Evolutionary conservation across 2,888 invertebrate genomes (phyloP).

Genomic region (Cheilosia vernalis): DNA sequence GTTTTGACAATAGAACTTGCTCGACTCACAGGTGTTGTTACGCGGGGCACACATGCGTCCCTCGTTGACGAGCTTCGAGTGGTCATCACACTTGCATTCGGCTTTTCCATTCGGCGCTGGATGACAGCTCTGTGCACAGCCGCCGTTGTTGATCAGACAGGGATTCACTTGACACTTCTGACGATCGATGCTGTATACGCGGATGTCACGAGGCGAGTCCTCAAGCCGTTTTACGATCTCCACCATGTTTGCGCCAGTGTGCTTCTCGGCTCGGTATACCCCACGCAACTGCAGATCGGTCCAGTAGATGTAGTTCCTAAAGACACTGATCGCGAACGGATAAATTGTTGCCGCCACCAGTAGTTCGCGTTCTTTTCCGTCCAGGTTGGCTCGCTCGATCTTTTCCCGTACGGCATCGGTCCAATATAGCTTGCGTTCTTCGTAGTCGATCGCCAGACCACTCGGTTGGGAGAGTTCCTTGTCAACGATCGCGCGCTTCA

Average conservation of each 20-base stretch:
- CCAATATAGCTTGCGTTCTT: conserved; percentile 97
- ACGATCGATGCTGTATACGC: conserved; percentile 91
- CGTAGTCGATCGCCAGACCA: conserved; percentile 97
- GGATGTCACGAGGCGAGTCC: conserved; percentile 96
- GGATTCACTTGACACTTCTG: conserved; percentile 92
- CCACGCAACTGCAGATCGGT: conserved; percentile 96
- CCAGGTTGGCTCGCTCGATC: conserved; percentile 95
- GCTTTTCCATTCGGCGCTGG: conserved; percentile 93
- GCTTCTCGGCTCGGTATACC: conserved; percentile 98
- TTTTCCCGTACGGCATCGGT: conserved; percentile 98
- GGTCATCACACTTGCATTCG: conserved; percentile 96
- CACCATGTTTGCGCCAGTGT: conserved; percentile 96
- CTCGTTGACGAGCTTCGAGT: conserved; percentile 94
- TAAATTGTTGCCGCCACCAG: conserved; percentile 95
- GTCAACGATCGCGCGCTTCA: conserved; percentile 94
- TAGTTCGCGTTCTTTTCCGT: conserved; percentile 93
- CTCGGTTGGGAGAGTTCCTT: conserved; percentile 97
- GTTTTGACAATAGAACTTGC: conserved; percentile 96
- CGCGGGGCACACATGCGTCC: conserved; percentile 96
- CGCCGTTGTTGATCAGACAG: conserved; percentile 96
- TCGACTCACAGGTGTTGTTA: conserved; percentile 92
- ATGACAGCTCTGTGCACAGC: conserved; percentile 97
- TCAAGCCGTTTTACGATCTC: conserved; percentile 97
- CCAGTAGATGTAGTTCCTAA: conserved; percentile 96
- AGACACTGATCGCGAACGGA: conserved; percentile 97